These are phyloP conservation scores for Cebidichthys violaceus DNA, from an alignment of 2,113 vertebrate species.

Conservation along the genomic window DNA sequence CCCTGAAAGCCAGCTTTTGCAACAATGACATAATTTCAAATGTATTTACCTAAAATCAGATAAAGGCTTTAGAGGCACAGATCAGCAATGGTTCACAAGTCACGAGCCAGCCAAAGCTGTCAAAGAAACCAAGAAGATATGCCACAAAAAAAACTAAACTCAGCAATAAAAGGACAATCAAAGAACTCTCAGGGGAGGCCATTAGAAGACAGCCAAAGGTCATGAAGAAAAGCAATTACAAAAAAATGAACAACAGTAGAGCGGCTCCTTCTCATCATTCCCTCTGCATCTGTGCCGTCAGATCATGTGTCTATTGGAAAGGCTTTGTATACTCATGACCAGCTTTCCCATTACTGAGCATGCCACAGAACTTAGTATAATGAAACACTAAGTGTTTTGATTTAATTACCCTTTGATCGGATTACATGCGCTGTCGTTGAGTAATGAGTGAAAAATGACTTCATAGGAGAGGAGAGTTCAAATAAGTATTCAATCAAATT, in stretches of 20 bases:
- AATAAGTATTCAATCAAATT: slow-evolving; percentile 17
- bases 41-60: background rate
- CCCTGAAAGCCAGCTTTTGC: slow-evolving; percentile 24
- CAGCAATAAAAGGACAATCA: background rate
- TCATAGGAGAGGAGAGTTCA: slow-evolving; percentile 8
- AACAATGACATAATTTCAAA: background rate
- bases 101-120: background rate
- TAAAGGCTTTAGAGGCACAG: background rate
- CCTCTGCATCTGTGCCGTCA: background rate
- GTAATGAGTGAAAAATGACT: slow-evolving; percentile 22
- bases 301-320: slow-evolving; percentile 23
- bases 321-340: slow-evolving; percentile 25
- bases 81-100: background rate
- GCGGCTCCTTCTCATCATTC: slow-evolving; percentile 1
- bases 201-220: background rate
- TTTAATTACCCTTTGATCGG: slow-evolving; percentile 34
- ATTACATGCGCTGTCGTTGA: slow-evolving; percentile 22
- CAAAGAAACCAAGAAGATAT: background rate
- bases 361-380: slow-evolving; percentile 5
- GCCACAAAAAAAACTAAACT: background rate
- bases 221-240: background rate
- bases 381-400: slow-evolving; percentile 44
- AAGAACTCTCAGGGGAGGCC: slow-evolving; percentile 8
- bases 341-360: slow-evolving; percentile 21
- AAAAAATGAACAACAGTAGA: background rate